Base-by-base conservation (phyloP, 2,113 vertebrate species). In the Bubalus kerabau region DNA sequence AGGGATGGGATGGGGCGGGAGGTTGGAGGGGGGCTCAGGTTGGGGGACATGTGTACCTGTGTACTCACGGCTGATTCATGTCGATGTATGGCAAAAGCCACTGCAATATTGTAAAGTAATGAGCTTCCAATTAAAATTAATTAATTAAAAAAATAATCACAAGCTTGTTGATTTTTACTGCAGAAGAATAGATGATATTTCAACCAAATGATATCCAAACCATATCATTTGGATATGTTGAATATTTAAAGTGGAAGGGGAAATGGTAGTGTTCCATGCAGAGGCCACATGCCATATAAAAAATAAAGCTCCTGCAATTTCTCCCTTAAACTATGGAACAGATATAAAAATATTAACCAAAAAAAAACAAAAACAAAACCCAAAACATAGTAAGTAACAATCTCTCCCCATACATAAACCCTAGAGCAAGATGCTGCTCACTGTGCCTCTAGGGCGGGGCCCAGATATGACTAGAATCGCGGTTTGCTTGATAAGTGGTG, bases 31-130 rank as follows among this genome's bases (percentile, higher is more conserved):
- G 2, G n/a, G 1, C 40, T 74, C 67, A 40, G 36, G n/a, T 23
- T 74, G 67, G 21, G 32, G 19, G 5, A 74, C 67, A 6, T 36
- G 21, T 23, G 19, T 71, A 23, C 19, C 12, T 26, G 0, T 0
- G 2, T 62, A 62, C n/a, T 10, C 67, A 23, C 2, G n/a, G n/a
- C 67, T 71, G 67, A 40, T 6, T 71, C 8, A 0, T 23, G 19
- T 71, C 0, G 0, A 71, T 2, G 0, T 71, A 71, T 23, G n/a
- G n/a, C 0, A 2, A 71, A 71, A 40, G 5, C 19, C 67, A 40
- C 19, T 21, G 23, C n/a, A 71, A 71, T 23, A 40, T 40, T 71
- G 2, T 40, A 23, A 71, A 71, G n/a, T 71, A 40, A 71, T 40
- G 36, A 40, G 67, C 19, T 10, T 71, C 19, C n/a, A 71, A 71